Conservation (phyloP, 2,888 invertebrate species). For the Leptarthrus brevirostris region DNA sequence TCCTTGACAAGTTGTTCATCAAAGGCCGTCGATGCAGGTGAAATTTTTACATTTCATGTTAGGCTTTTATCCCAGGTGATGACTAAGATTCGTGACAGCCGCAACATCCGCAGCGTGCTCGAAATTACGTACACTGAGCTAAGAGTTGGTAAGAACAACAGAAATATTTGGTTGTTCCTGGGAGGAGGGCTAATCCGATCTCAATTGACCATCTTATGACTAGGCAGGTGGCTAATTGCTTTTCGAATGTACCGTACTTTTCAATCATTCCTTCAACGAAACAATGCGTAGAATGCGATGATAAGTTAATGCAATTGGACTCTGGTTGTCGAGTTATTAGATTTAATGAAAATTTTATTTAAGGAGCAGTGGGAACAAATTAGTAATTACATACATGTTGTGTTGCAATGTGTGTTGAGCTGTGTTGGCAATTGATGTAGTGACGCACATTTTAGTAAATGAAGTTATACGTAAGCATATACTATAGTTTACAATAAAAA, state of each 20-base stretch:
- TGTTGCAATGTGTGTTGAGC: too few species aligned
- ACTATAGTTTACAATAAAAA: too few species aligned
- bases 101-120: background rate
- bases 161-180: background rate
- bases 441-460: too few species aligned
- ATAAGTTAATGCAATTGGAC: background rate
- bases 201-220: conserved; percentile 19
- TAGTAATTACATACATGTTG: too few species aligned
- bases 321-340: background rate
- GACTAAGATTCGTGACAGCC: conserved; percentile 16
- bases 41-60: conserved; percentile 7
- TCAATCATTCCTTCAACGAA: conserved; percentile 13
- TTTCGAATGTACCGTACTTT: conserved; percentile 35
- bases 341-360: conserved; percentile 23
- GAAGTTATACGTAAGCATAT: too few species aligned
- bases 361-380: background rate
- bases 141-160: background rate
- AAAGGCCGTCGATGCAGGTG: conserved; percentile 32
- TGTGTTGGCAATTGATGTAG: too few species aligned
- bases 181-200: conserved; percentile 26
- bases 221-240: conserved; percentile 46
- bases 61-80: background rate
- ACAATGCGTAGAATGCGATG: background rate
- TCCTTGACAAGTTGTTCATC: conserved; percentile 35
- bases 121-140: background rate